Evolutionary conservation across 1,140 invertebrate genomes (phyloP).

Genomic region (Drosophila parabipectinata): DNA sequence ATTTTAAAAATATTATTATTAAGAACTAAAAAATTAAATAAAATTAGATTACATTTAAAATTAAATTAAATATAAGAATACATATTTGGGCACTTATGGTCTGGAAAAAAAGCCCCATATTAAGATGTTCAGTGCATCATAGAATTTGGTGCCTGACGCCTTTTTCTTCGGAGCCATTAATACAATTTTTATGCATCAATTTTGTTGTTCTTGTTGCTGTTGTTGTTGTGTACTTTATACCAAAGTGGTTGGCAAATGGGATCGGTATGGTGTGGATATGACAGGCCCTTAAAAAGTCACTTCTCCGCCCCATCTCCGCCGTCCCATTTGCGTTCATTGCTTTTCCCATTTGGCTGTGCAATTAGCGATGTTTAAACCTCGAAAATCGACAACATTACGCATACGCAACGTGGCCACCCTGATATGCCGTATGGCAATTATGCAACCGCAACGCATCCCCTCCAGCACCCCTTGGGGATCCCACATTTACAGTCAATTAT

Average conservation of each 20-base stretch:
- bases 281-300: slow-evolving; percentile 27
- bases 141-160: slow-evolving; percentile 22
- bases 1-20: too few species aligned
- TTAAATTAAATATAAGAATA: too few species aligned
- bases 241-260: slow-evolving; percentile 50
- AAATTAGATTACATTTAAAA: too few species aligned
- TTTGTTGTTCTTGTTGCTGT: slow-evolving; percentile 22
- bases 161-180: slow-evolving; percentile 29
- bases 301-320: background rate
- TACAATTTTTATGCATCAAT: slow-evolving; percentile 29
- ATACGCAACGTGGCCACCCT: slow-evolving; percentile 33
- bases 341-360: slow-evolving; percentile 33
- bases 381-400: slow-evolving; percentile 41
- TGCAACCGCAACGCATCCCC: slow-evolving; percentile 43
- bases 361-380: slow-evolving; percentile 54
- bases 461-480: slow-evolving; percentile 11
- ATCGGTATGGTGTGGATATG: slow-evolving; percentile 38
- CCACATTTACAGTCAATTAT: slow-evolving; percentile 70
- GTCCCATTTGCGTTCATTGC: slow-evolving; percentile 1
- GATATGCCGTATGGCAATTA: slow-evolving; percentile 53
- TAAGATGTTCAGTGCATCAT: slow-evolving; percentile 10
- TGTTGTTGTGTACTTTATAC: slow-evolving; percentile 32
- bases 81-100: too few species aligned
- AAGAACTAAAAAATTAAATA: too few species aligned
- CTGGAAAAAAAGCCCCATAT: background rate